phyloP scores from a whole-genome alignment of 2,888 invertebrate genomes.

The Agrilus cyanescens region DNA sequence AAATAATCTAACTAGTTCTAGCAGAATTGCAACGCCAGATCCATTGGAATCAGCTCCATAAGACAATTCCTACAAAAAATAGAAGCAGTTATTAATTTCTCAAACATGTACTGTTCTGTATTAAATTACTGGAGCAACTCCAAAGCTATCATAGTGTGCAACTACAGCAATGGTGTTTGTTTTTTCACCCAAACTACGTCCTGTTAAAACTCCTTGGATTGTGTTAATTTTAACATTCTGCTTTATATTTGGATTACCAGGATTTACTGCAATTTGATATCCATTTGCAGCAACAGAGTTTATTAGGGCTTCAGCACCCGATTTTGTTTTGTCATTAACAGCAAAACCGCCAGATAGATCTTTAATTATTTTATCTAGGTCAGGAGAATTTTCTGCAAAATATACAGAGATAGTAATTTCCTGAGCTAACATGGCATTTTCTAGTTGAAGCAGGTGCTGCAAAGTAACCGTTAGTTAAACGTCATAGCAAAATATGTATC shows the following conservation, averaged over 20 bases:
- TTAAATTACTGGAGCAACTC: slow-evolving; percentile 68
- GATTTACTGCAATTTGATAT: slow-evolving; percentile 80
- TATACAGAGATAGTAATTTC: slow-evolving; percentile 79
- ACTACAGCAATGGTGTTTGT: slow-evolving; percentile 78
- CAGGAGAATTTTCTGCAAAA: slow-evolving; percentile 64
- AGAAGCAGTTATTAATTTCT: slow-evolving; percentile 6
- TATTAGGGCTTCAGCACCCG: slow-evolving; percentile 73
- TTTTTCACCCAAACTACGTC: slow-evolving; percentile 50
- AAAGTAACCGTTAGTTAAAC: slow-evolving; percentile 13
- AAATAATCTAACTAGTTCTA: slow-evolving; percentile 81
- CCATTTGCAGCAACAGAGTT: slow-evolving; percentile 88
- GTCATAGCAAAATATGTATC: slow-evolving; percentile 2
- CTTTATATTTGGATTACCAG: slow-evolving; percentile 56
- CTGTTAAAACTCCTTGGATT: slow-evolving; percentile 72
- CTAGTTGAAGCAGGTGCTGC: slow-evolving; percentile 64
- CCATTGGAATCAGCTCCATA: slow-evolving; percentile 88
- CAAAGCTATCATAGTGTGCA: slow-evolving; percentile 87
- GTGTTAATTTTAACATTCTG: slow-evolving; percentile 77
- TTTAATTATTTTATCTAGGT: slow-evolving; percentile 60
- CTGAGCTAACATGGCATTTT: slow-evolving; percentile 70
- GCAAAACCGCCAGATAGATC: slow-evolving; percentile 61
- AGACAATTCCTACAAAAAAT: slow-evolving; percentile 58
- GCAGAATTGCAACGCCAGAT: slow-evolving; percentile 74
- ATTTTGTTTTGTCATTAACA: slow-evolving; percentile 58
- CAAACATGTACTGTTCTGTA: slow-evolving; percentile 2